These are phyloP conservation scores for Acanthococcus lagerstroemiae DNA, from an alignment of 2,888 invertebrate genomes.

Conservation along the genomic window DNA sequence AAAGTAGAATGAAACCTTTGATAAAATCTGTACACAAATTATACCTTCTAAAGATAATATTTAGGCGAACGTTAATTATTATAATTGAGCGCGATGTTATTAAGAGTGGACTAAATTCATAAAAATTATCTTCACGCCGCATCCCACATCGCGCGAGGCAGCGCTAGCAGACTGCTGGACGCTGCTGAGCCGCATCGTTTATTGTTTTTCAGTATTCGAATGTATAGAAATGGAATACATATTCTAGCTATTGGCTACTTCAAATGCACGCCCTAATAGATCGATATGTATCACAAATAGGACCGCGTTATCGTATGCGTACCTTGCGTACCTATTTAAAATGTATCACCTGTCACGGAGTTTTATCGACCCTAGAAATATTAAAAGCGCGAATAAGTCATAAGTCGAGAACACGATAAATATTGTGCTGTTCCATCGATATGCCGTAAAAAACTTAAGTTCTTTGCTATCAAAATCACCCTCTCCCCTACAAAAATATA, in stretches of 20 bases:
- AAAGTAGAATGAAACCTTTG: too few species aligned
- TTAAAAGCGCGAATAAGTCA: too few species aligned
- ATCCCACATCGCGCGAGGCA: background rate
- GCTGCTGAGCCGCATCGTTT: conserved; percentile 3
- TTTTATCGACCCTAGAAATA: background rate
- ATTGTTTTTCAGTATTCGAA: conserved; percentile 4
- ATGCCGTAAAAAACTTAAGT: too few species aligned
- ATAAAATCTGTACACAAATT: conserved; percentile 20
- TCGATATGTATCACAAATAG: background rate
- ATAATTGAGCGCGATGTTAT: conserved; percentile 17
- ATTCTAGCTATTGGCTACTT: conserved; percentile 27
- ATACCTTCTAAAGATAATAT: conserved; percentile 27
- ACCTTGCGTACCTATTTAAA: background rate
- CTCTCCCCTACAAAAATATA: background rate
- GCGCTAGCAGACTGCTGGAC: conserved; percentile 24
- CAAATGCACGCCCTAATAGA: conserved; percentile 16
- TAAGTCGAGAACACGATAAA: too few species aligned
- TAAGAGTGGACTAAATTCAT: conserved; percentile 13
- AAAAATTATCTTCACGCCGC: conserved; percentile 8
- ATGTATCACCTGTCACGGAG: conserved; percentile 2
- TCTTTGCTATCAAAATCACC: too few species aligned
- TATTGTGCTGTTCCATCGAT: too few species aligned
- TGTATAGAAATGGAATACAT: background rate
- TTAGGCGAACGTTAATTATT: conserved; percentile 27
- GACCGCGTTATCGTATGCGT: background rate